These are phyloP conservation scores for Pangasius krempfi DNA, from an alignment of 2,797 vertebrate genomes.

Conservation along the genomic window DNA sequence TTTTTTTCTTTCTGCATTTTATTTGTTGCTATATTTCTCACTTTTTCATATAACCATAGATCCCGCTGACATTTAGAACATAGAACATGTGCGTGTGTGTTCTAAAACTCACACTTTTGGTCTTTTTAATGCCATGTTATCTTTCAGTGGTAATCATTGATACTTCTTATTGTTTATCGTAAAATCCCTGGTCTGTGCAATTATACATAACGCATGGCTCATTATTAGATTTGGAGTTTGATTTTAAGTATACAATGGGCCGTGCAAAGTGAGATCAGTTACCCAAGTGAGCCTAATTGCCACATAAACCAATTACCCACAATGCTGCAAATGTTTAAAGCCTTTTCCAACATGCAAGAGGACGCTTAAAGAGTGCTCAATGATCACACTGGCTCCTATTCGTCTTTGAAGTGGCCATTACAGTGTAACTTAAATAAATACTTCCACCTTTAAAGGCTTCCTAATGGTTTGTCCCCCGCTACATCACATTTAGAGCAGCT, in stretches of 20 bases:
- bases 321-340: constrained; percentile 67
- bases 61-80: neutral
- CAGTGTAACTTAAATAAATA: constrained; percentile 70
- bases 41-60: neutral
- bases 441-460: constrained; percentile 65
- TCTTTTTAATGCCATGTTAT: constrained; percentile 26
- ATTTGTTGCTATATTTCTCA: neutral
- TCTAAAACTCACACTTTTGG: neutral
- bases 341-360: constrained; percentile 64
- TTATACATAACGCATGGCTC: constrained; percentile 60
- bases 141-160: constrained; percentile 31
- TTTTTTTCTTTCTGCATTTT: neutral
- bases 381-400: constrained; percentile 63
- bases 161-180: constrained; percentile 56
- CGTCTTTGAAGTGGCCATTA: constrained; percentile 68
- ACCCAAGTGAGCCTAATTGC: constrained; percentile 64
- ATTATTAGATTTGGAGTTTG: constrained; percentile 62
- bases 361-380: constrained; percentile 61
- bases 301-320: constrained; percentile 65
- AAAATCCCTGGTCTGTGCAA: constrained; percentile 51
- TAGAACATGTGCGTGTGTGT: neutral
- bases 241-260: constrained; percentile 63
- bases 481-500: constrained; percentile 61
- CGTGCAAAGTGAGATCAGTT: constrained; percentile 65
- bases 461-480: constrained; percentile 63